Conservation (phyloP, 2,797 vertebrate genomes). For the Arctocebus calabarensis region DNA sequence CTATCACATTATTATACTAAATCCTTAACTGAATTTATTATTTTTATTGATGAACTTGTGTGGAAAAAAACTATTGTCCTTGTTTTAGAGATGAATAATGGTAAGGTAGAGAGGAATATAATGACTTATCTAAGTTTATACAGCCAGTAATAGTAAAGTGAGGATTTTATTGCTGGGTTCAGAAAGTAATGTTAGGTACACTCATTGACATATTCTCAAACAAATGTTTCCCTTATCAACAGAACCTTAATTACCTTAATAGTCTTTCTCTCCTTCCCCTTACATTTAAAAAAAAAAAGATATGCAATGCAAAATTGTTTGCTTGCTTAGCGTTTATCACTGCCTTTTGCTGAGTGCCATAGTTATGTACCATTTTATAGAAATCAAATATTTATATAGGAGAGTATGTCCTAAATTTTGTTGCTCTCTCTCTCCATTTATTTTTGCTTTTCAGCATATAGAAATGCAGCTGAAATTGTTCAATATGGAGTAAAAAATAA, state of each 20-base stretch:
- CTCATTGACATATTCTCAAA: too few species aligned
- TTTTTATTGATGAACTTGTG: background rate
- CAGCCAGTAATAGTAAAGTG: background rate
- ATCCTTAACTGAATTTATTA: background rate
- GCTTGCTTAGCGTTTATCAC: background rate
- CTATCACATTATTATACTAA: background rate
- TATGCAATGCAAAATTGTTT: background rate
- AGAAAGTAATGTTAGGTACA: background rate
- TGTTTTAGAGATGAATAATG: background rate
- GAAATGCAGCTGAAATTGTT: slow-evolving; percentile 96
- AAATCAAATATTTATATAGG: background rate
- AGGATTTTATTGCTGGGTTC: background rate
- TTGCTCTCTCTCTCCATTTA: background rate
- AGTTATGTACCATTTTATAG: background rate
- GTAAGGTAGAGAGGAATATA: background rate
- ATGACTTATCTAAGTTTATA: background rate
- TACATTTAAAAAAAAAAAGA: background rate
- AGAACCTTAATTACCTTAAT: too few species aligned
- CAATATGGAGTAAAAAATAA: slow-evolving; percentile 98
- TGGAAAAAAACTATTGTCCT: background rate
- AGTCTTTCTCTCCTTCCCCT: background rate
- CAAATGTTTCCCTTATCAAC: too few species aligned
- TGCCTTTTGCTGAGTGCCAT: background rate
- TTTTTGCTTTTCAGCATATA: slow-evolving; percentile 91
- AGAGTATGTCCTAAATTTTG: background rate